These are phyloP conservation scores for Drosophila bunnanda DNA, from an alignment of 2,888 invertebrate species.

Conservation along the genomic window DNA sequence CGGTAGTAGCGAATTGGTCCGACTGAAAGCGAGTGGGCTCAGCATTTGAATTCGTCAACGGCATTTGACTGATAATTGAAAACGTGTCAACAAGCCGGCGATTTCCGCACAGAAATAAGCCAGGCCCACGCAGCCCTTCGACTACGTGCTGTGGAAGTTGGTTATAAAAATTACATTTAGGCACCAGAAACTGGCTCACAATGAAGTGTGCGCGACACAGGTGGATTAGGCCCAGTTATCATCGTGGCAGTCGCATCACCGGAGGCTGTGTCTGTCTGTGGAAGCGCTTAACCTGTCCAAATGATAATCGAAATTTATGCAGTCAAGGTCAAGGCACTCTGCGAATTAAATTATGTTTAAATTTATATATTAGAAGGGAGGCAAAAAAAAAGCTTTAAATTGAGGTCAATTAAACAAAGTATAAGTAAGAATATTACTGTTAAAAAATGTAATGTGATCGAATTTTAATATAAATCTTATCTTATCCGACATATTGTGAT, in stretches of 20 bases:
- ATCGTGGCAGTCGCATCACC: constrained; percentile 3
- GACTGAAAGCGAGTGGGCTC: constrained; percentile 9
- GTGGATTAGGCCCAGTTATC: constrained; percentile 28
- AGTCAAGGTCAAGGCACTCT: background rate
- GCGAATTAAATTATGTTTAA: constrained; percentile 1
- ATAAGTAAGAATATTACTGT: background rate
- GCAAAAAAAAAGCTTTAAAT: background rate
- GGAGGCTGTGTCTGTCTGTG: constrained; percentile 4
- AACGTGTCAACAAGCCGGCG: constrained; percentile 76
- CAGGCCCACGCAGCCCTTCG: constrained; percentile 22
- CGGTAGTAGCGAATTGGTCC: constrained; percentile 19
- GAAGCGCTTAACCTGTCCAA: constrained; percentile 17
- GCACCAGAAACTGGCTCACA: constrained; percentile 12
- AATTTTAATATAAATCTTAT: background rate
- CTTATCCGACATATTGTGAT: too few relatives aligned
- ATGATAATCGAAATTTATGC: constrained; percentile 15
- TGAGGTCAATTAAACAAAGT: background rate
- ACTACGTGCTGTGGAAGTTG: constrained; percentile 33
- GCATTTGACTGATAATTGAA: constrained; percentile 78
- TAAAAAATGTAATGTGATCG: background rate
- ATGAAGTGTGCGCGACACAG: constrained; percentile 5
- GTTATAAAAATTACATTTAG: constrained; percentile 36
- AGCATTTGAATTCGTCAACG: constrained; percentile 45
- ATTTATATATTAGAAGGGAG: background rate
- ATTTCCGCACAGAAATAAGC: constrained; percentile 34